Conservation (phyloP, 1,140 invertebrate genomes). For the Drosophila cardini region DNA sequence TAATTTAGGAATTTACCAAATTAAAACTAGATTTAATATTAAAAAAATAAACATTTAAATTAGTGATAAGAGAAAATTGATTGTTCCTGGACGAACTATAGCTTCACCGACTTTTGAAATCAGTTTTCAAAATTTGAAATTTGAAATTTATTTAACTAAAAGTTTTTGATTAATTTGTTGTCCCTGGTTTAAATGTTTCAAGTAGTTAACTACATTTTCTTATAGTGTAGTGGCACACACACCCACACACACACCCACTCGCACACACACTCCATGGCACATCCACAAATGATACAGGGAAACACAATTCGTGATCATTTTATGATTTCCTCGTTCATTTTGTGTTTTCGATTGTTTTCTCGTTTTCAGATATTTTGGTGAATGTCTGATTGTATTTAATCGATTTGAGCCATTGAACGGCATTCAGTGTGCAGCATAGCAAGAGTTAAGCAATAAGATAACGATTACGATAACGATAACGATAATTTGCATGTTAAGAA, state of each 20-base stretch:
- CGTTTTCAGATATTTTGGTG: conserved; percentile 87
- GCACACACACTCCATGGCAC: neutral
- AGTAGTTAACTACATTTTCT: too few relatives aligned
- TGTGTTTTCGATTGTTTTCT: conserved; percentile 59
- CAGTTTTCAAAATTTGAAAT: too few relatives aligned
- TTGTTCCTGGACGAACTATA: too few relatives aligned
- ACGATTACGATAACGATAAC: conserved; percentile 18
- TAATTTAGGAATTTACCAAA: too few relatives aligned
- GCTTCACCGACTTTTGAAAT: too few relatives aligned
- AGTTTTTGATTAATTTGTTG: too few relatives aligned
- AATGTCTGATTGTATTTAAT: conserved; percentile 86
- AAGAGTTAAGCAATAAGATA: conserved; percentile 30
- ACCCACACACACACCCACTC: neutral
- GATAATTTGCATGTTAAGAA: conserved; percentile 42
- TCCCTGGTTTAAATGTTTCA: too few relatives aligned
- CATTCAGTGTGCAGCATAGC: conserved; percentile 59
- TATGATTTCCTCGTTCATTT: conserved; percentile 46
- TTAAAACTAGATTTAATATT: too few relatives aligned
- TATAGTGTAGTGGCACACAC: neutral
- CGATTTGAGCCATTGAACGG: conserved; percentile 55
- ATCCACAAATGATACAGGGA: neutral
- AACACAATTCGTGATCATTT: conserved; percentile 22
- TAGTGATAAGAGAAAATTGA: too few relatives aligned
- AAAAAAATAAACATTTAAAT: too few relatives aligned
- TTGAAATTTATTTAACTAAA: too few relatives aligned